Conservation (phyloP, 2,797 vertebrate species). For the Peromyscus eremicus region DNA sequence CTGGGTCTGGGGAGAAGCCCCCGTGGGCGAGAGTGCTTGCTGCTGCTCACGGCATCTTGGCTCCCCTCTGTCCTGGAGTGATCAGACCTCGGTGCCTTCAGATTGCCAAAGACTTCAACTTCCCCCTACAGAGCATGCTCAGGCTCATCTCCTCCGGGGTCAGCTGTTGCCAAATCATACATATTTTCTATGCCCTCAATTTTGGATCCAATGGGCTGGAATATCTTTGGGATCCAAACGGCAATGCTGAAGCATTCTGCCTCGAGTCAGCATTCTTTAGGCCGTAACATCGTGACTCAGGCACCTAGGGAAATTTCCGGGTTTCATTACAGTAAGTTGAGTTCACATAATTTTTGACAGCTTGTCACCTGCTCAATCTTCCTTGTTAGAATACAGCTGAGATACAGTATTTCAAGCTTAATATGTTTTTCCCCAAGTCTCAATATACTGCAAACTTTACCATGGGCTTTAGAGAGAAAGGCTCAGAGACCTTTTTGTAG, state of each 20-base stretch:
- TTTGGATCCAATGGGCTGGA: conserved; percentile 80
- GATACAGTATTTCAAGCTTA: not conserved
- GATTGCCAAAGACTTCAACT: conserved; percentile 88
- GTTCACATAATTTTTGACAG: not conserved
- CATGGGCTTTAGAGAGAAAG: not conserved
- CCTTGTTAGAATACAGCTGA: not conserved
- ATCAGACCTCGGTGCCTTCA: conserved; percentile 90
- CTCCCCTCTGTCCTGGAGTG: not conserved
- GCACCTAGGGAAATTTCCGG: not conserved
- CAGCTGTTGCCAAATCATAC: conserved; percentile 88
- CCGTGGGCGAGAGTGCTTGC: not conserved
- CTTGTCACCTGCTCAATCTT: not conserved
- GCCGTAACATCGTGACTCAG: not conserved
- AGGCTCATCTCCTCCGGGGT: conserved; percentile 90
- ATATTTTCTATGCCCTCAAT: conserved; percentile 92
- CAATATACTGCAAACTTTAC: not conserved
- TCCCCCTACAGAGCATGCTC: conserved; percentile 90
- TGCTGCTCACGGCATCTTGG: not conserved
- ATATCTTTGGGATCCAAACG: conserved; percentile 32
- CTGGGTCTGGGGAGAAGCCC: not conserved
- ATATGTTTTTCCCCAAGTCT: not conserved
- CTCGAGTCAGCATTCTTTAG: conserved; percentile 22
- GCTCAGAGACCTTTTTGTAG: not conserved
- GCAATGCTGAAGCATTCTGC: not conserved
- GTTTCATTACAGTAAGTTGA: not conserved